A percentile compares a stretch with the other conserved stretches of the same genome.
These are phyloP conservation scores for Pituophis catenifer DNA, from an alignment of 2,113 vertebrate genomes.

Conservation along the genomic window DNA sequence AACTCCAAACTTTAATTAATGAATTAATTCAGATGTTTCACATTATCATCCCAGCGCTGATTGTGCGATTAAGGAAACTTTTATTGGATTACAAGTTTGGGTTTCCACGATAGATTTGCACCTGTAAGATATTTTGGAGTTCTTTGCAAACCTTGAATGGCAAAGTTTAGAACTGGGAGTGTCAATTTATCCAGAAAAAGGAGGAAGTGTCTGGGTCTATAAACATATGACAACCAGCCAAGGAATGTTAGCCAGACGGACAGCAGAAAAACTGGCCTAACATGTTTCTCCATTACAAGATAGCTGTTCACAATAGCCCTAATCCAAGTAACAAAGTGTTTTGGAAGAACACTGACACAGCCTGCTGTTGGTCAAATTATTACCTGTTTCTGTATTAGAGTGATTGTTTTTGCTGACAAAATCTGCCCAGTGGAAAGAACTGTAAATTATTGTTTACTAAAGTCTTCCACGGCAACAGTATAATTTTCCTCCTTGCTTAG, in stretches of 20 bases:
- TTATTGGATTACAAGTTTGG: background rate
- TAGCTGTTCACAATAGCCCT: constrained; percentile 13
- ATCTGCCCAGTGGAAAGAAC: background rate
- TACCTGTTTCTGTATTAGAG: constrained; percentile 25
- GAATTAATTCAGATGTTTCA: background rate
- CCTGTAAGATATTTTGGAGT: background rate
- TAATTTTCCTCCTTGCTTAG: constrained; percentile 34
- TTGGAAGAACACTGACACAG: background rate
- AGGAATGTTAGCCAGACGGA: constrained; percentile 63
- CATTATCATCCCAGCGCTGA: background rate
- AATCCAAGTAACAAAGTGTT: constrained; percentile 1
- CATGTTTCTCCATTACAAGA: background rate
- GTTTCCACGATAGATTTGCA: background rate
- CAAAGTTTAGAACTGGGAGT: constrained; percentile 3
- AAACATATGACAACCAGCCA: constrained; percentile 55
- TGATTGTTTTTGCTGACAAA: constrained; percentile 30
- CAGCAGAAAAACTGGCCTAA: constrained; percentile 45
- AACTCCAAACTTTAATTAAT: background rate
- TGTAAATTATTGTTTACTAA: constrained; percentile 4
- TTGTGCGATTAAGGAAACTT: background rate
- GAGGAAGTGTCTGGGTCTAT: constrained; percentile 39
- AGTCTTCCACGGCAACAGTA: background rate
- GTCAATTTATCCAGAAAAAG: constrained; percentile 16
- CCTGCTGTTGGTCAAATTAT: constrained; percentile 1
- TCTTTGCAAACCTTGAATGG: background rate